Percentiles rank a stretch among this genome's conserved stretches.
phyloP scores from a whole-genome alignment of 1,140 invertebrate species.

The Reticulitermes speratus region DNA sequence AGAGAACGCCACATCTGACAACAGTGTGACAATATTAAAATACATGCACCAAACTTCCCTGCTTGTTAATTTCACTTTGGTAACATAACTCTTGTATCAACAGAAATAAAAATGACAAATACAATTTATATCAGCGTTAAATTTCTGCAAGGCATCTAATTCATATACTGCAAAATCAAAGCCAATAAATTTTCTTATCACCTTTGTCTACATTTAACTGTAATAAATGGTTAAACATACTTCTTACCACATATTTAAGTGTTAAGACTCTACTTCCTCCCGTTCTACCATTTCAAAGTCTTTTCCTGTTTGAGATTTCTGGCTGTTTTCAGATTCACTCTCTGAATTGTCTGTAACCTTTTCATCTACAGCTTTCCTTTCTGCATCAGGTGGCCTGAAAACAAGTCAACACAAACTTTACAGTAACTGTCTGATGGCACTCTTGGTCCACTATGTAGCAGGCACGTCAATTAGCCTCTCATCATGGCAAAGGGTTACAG shows the following conservation, averaged over 20 bases:
- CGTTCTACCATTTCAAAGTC: slow-evolving; percentile 78
- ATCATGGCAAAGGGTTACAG: too few species aligned
- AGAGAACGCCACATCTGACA: neutral
- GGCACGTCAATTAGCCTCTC: too few species aligned
- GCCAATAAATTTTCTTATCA: slow-evolving; percentile 27
- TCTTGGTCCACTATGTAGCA: neutral
- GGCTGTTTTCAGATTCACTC: slow-evolving; percentile 64
- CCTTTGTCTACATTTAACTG: neutral
- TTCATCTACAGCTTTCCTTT: slow-evolving; percentile 40
- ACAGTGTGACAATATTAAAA: neutral
- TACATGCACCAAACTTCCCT: neutral
- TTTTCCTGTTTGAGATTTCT: slow-evolving; percentile 72
- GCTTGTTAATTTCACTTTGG: neutral
- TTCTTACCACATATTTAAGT: neutral
- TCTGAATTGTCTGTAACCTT: slow-evolving; percentile 53
- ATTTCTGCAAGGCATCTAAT: slow-evolving; percentile 38
- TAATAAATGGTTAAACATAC: neutral
- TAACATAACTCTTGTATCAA: neutral
- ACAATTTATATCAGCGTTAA: slow-evolving; percentile 27
- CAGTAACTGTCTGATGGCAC: too few species aligned
- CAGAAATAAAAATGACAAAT: neutral
- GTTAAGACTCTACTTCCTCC: slow-evolving; percentile 54
- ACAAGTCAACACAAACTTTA: too few species aligned
- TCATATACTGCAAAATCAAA: slow-evolving; percentile 36
- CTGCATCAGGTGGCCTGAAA: slow-evolving; percentile 27